Evolutionary conservation across 2,888 invertebrate genomes (phyloP), one percentile per base, ranked within the genome.

Genomic region (Caenorhabditis drosophilae): DNA sequence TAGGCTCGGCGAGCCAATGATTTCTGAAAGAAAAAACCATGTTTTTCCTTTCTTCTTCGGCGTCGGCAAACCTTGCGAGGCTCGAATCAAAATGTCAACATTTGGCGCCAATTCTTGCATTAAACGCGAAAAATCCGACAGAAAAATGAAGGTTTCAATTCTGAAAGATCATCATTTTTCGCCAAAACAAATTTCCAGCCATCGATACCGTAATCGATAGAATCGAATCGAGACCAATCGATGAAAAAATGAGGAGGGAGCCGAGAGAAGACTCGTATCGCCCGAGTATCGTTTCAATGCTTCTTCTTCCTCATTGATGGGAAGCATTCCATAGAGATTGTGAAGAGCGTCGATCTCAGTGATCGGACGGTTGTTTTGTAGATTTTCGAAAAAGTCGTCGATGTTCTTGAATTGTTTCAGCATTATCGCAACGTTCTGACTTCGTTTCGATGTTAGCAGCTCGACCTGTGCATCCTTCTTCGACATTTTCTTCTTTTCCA

Each of bases 341-440:
- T 57, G 46, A 1, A 72, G 54, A 11, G 64, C 62, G 15, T 72
- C 72, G 6, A 42, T 35, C 25, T 72, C 72, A 4, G 47, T 51
- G 16, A 59, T 44, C 23, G 64, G 55, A 25, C 26, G 36, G 16
- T 64, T 64, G 0, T 9, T 7, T 6, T 38, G 20, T 4, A 64
- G 35, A 22, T 44, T 45, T 26, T 48, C 58, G 2, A 64, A 36
- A 44, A 72, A 69, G 20, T 45, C 57, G 15, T 72, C 72, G 1
- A 56, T 23, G n/a, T 67, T 67, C 31, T 75, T 75, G 61, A 75
- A 72, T 35, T 72, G 64, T 54, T 75, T 75, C 45, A 75, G 51
- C 55, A 70, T 70, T 20, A 75, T 75, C 15, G 72, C 69, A 40
- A 70, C 70, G 27, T 75, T 72, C 49, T 72, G 70, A 40, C 68